A percentile compares a stretch with the other conserved stretches of the same genome.
Conservation (phyloP, 2,797 vertebrate species). For the Anolis apletophallus region DNA sequence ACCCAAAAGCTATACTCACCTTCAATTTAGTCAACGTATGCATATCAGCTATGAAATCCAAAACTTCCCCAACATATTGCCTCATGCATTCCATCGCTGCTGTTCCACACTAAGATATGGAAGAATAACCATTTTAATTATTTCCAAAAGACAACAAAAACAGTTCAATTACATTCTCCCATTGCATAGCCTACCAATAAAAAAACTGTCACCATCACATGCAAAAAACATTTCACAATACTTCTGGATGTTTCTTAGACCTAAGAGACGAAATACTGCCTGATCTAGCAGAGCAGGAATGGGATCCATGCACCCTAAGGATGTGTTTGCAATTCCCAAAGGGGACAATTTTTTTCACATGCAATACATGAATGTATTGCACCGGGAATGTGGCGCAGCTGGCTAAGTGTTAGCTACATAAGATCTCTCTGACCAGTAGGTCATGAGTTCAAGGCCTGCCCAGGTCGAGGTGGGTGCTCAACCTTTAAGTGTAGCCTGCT, state of each 20-base stretch:
- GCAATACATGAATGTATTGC: too few relatives aligned
- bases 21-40: slow-evolving; percentile 97
- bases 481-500: too few relatives aligned
- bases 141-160: background rate
- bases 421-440: too few relatives aligned
- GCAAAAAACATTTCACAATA: background rate
- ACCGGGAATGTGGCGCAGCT: too few relatives aligned
- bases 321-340: too few relatives aligned
- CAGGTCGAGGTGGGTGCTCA: too few relatives aligned
- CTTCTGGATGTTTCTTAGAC: background rate
- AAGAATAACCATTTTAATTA: slow-evolving; percentile 50
- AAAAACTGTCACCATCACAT: background rate
- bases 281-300: background rate
- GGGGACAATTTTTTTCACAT: too few relatives aligned
- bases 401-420: too few relatives aligned
- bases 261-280: background rate
- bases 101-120: slow-evolving; percentile 90
- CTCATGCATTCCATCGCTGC: slow-evolving; percentile 98
- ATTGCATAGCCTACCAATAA: background rate
- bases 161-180: background rate
- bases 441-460: too few relatives aligned
- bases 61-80: slow-evolving; percentile 93
- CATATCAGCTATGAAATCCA: slow-evolving; percentile 99
- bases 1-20: slow-evolving; percentile 78
- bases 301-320: background rate